Conservation (phyloP, 2,797 vertebrate genomes). For the Dryobates pubescens region DNA sequence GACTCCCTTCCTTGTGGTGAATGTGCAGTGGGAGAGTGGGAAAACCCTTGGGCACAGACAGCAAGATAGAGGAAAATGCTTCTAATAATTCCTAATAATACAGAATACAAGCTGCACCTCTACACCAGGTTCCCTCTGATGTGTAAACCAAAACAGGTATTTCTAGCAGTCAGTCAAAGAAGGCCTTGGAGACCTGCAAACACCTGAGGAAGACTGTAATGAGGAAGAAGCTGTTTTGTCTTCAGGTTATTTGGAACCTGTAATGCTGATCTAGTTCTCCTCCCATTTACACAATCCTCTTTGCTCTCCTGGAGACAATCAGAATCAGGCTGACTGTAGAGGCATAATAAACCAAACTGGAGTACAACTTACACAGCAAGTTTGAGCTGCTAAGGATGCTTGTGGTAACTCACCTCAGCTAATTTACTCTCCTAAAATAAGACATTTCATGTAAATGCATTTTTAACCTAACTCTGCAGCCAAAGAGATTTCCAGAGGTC, state of each 20-base stretch:
- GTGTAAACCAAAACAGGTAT: neutral
- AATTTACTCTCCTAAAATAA: constrained; percentile 16
- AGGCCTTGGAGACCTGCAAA: neutral
- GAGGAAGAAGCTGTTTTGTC: neutral
- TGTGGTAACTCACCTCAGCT: neutral
- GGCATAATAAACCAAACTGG: constrained; percentile 14
- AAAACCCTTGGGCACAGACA: neutral
- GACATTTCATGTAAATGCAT: neutral
- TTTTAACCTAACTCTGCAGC: neutral
- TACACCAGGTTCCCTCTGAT: neutral
- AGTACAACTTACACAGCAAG: neutral
- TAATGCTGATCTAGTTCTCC: constrained; percentile 18
- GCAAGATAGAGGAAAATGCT: neutral
- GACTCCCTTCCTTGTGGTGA: neutral
- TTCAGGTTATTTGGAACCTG: constrained; percentile 7
- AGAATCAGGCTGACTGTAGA: neutral
- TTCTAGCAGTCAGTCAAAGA: neutral
- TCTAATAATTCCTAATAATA: neutral
- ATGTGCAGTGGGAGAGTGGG: neutral
- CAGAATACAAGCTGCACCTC: neutral
- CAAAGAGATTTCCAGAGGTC: neutral
- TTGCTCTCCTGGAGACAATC: constrained; percentile 6
- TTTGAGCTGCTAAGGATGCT: neutral
- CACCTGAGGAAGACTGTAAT: neutral
- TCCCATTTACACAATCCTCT: neutral